Conservation (phyloP, 2,113 vertebrate species). For the Pseudorectes ferrugineus region DNA sequence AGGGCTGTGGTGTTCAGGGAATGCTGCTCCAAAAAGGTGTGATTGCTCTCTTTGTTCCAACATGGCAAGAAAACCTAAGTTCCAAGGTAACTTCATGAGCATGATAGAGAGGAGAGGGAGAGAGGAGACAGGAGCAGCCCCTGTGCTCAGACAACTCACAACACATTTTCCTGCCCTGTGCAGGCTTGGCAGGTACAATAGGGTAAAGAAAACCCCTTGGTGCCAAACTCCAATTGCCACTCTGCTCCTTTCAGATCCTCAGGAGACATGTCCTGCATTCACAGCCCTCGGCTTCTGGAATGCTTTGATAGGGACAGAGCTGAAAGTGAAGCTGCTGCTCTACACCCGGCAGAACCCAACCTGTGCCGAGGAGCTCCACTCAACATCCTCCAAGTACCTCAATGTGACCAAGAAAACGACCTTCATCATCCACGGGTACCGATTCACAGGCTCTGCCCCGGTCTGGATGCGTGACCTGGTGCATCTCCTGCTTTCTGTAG, state of each 20-base stretch:
- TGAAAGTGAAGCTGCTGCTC: conserved; percentile 84
- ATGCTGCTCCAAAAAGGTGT: not conserved
- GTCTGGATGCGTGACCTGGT: conserved; percentile 82
- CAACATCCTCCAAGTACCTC: conserved; percentile 69
- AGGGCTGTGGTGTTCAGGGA: not conserved
- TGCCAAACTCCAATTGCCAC: not conserved
- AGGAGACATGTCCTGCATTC: conserved; percentile 78
- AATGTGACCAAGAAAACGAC: conserved; percentile 77
- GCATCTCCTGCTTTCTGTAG: conserved; percentile 69
- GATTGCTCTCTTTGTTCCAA: not conserved
- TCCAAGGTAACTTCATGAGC: not conserved
- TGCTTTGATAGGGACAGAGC: conserved; percentile 81
- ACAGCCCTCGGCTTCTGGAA: conserved; percentile 79
- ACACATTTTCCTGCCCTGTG: not conserved
- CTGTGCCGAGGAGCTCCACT: conserved; percentile 76
- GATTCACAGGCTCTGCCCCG: conserved; percentile 83
- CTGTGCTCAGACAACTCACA: not conserved
- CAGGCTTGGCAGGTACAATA: not conserved
- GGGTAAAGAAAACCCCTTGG: not conserved
- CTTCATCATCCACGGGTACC: conserved; percentile 88
- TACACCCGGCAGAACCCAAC: conserved; percentile 77
- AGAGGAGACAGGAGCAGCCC: not conserved
- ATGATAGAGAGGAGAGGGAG: not conserved
- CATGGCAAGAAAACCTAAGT: not conserved
- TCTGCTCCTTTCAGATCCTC: conserved; percentile 66